phyloP scores from a whole-genome alignment of 1,140 invertebrate genomes.

The Cydia fagiglandana region DNA sequence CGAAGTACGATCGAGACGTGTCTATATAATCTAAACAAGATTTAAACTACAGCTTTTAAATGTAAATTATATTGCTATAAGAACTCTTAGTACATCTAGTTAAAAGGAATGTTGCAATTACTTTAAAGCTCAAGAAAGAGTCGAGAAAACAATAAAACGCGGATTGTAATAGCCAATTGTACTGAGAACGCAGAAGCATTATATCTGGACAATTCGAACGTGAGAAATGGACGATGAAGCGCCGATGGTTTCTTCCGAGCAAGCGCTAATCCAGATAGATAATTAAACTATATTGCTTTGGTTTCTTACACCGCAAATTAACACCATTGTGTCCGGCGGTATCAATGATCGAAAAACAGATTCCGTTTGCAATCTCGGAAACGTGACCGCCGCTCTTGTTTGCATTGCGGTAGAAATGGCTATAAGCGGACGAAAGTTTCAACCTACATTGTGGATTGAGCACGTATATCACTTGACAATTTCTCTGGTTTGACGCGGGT shows the following conservation, averaged over 20 bases:
- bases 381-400: conserved; percentile 69
- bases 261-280: conserved; percentile 49
- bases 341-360: conserved; percentile 52
- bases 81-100: neutral
- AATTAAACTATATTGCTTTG: conserved; percentile 49
- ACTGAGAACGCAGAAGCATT: conserved; percentile 45
- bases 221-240: conserved; percentile 62
- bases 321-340: conserved; percentile 48
- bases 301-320: conserved; percentile 57
- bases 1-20: neutral
- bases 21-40: conserved; percentile 16
- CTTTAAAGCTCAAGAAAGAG: conserved; percentile 15
- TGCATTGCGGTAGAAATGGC: conserved; percentile 67
- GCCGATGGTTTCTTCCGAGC: conserved; percentile 34
- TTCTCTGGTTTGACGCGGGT: conserved; percentile 61
- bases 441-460: conserved; percentile 62
- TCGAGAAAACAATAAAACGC: conserved; percentile 33
- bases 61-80: conserved; percentile 5
- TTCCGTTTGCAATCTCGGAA: conserved; percentile 57
- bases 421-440: conserved; percentile 68
- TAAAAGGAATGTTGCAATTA: conserved; percentile 16
- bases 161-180: neutral
- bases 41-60: neutral
- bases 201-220: conserved; percentile 69
- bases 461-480: conserved; percentile 64